These are phyloP conservation scores for Oppia nitens DNA, from an alignment of 1,140 invertebrate genomes.

Conservation along the genomic window DNA sequence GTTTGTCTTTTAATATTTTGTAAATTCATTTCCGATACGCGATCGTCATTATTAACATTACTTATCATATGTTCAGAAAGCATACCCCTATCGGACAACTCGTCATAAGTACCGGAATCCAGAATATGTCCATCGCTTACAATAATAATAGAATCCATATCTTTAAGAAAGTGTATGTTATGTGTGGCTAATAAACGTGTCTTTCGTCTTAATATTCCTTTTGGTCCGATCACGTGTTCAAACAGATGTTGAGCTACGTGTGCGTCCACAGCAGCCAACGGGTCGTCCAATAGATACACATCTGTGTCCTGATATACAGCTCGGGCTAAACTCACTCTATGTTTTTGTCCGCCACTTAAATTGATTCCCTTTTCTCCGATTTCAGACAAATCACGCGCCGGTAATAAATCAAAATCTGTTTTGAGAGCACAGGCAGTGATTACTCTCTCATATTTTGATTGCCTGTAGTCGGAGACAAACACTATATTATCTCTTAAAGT, in stretches of 20 bases:
- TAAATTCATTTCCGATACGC: too few relatives aligned
- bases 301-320: conserved; percentile 33
- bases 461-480: conserved; percentile 24
- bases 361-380: conserved; percentile 60
- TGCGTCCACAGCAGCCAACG: conserved; percentile 35
- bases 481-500: conserved; percentile 33
- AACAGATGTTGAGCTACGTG: conserved; percentile 32
- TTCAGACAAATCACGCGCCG: conserved; percentile 64
- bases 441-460: conserved; percentile 17
- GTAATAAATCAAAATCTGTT: conserved; percentile 21
- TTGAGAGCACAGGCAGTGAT: conserved; percentile 21
- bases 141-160: conserved; percentile 33
- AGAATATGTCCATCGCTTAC: conserved; percentile 31
- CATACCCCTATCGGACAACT: conserved; percentile 20
- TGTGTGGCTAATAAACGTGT: conserved; percentile 30
- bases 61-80: too few relatives aligned
- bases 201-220: conserved; percentile 29
- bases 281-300: conserved; percentile 35
- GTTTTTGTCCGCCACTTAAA: conserved; percentile 36
- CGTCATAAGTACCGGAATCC: conserved; percentile 32
- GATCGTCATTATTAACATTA: too few relatives aligned
- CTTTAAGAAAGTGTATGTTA: conserved; percentile 27
- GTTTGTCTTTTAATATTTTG: too few relatives aligned
- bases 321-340: conserved; percentile 32
- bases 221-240: conserved; percentile 29